phyloP scores from a whole-genome alignment of 2,113 vertebrate genomes.

The Tichodroma muraria region DNA sequence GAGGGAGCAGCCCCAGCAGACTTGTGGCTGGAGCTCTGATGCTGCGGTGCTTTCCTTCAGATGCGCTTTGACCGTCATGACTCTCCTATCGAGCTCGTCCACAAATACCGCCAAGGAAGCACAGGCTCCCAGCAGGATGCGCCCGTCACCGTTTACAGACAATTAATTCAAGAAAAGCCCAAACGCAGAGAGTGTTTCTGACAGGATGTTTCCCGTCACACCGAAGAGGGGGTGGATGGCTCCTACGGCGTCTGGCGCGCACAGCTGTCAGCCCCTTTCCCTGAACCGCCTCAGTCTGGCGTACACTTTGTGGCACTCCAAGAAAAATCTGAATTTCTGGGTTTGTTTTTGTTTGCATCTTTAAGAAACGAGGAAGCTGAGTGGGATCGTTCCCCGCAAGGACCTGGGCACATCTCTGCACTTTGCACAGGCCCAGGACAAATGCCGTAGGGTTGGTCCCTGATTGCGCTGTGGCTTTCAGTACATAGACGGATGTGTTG shows the following conservation, averaged over 20 bases:
- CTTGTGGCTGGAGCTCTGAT: not conserved
- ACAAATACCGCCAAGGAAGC: not conserved
- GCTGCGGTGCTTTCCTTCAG: not conserved
- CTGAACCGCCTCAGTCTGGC: not conserved
- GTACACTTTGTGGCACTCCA: not conserved
- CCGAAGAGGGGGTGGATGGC: not conserved
- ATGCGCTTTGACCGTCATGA: not conserved
- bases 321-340: not conserved
- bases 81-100: not conserved
- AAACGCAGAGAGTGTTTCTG: not conserved
- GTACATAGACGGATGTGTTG: not conserved
- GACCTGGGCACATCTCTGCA: not conserved
- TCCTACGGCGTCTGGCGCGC: not conserved
- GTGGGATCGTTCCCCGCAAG: not conserved
- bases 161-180: not conserved
- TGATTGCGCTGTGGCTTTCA: not conserved
- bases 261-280: not conserved
- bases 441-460: not conserved
- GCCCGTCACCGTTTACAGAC: not conserved
- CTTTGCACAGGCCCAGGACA: not conserved
- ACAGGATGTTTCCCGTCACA: not conserved
- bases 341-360: not conserved
- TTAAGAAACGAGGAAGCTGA: not conserved
- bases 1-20: slow-evolving; percentile 60
- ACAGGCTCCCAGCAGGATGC: not conserved